phyloP scores from a whole-genome alignment of 2,888 invertebrate species.

The Gymnocheta viridis region DNA sequence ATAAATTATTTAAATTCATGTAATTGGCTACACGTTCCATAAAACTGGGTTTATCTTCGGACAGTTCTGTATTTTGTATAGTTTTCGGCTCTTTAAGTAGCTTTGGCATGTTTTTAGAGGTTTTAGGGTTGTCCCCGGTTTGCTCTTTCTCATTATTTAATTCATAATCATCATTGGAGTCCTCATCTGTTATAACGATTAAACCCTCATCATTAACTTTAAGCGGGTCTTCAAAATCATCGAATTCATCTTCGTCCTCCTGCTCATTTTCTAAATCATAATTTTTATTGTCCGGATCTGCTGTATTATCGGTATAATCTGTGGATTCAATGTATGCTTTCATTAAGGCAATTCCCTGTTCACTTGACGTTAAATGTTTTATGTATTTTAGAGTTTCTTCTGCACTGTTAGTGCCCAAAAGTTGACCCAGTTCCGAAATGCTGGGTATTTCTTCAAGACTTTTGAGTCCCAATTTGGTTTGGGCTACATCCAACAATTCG shows the following conservation, averaged over 20 bases:
- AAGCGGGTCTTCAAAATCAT: constrained; percentile 62
- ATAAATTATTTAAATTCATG: constrained; percentile 74
- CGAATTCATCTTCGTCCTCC: not conserved
- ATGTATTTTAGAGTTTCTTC: constrained; percentile 77
- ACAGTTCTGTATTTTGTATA: constrained; percentile 39
- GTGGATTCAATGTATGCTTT: constrained; percentile 76
- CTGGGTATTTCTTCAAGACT: constrained; percentile 76
- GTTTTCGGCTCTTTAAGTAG: constrained; percentile 58
- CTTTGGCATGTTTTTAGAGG: constrained; percentile 24
- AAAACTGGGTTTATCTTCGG: constrained; percentile 65
- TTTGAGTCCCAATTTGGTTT: constrained; percentile 75
- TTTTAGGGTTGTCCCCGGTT: constrained; percentile 4
- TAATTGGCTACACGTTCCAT: constrained; percentile 73
- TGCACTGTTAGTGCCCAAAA: constrained; percentile 75
- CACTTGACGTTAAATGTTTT: constrained; percentile 75
- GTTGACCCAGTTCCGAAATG: constrained; percentile 75
- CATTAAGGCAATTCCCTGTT: constrained; percentile 76
- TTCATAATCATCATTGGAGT: constrained; percentile 60
- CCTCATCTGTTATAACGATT: constrained; percentile 46
- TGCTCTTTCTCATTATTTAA: constrained; percentile 1
- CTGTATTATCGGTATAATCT: constrained; percentile 72
- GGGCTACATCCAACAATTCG: constrained; percentile 77
- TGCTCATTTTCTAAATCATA: constrained; percentile 16
- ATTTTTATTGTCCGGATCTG: constrained; percentile 18
- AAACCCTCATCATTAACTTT: constrained; percentile 54